These are phyloP conservation scores for Peromyscus attwateri DNA, from an alignment of 2,797 vertebrate species.

Conservation along the genomic window DNA sequence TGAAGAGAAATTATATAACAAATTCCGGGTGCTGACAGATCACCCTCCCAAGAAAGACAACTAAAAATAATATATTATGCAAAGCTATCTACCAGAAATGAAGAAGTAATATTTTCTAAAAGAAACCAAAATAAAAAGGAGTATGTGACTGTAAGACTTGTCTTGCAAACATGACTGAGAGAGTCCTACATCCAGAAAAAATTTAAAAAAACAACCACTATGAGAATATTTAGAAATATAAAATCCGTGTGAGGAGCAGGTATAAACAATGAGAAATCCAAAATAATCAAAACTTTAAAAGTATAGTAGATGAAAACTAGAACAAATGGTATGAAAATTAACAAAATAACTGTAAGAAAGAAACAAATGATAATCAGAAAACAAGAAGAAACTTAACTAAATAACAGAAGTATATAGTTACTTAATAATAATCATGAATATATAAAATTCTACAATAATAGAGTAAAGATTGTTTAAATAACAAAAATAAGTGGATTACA, in stretches of 20 bases:
- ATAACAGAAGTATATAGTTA: neutral
- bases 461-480: neutral
- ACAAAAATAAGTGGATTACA: neutral
- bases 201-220: neutral
- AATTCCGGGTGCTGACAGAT: neutral
- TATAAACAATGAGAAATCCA: neutral
- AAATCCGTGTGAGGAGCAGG: too few species aligned
- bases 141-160: neutral
- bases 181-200: neutral
- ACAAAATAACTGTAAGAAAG: neutral
- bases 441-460: neutral
- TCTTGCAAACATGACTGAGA: neutral
- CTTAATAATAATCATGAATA: neutral
- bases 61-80: neutral
- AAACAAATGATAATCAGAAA: neutral
- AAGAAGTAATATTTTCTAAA: neutral
- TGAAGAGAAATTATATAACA: neutral
- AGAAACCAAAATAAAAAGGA: neutral
- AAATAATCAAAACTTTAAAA: neutral
- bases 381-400: neutral
- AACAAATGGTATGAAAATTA: neutral
- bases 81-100: neutral
- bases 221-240: neutral
- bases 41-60: neutral
- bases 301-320: neutral